Base-by-base conservation (phyloP, 1,140 invertebrate species). In the Eriocheir sinensis region DNA sequence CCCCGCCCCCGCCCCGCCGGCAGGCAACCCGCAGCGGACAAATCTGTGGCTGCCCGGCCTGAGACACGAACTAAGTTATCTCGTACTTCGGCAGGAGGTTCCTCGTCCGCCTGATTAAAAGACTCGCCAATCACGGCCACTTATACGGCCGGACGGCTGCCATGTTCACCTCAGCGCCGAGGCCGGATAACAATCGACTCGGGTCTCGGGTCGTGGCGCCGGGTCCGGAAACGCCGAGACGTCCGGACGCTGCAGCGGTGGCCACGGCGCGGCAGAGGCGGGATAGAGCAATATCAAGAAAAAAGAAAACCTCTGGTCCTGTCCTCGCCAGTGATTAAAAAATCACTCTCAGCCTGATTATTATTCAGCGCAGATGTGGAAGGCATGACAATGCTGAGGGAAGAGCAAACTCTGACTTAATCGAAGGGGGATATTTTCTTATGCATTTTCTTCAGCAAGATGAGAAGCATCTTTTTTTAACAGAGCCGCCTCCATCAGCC, bases 51-150 rank as follows among this genome's bases (percentile, higher is more conserved):
- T 80, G 90, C 72, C 60, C 90, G 81, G n/a, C 38, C 40, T 30
- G 30, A 80, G 40, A 92, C 80, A 80, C 80, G 48, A 92, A 92
- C 91, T 83, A 92, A 92, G 91, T 48, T 92, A 92, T 92, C 80
- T 92, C 48, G 34, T 92, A 83, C 91, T 92, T 92, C 79, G 91
- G 91, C 80, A 92, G 91, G 91, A 92, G 80, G 91, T 44, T 92
- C 40, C 91, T 92, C 91, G 80, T 92, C 27, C 48, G 80, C 36
- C 91, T 92, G 91, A 83, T 92, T 92, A 92, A 83, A 92, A 83
- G 91, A 92, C 72, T 92, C 36, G 91, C 36, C 91, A 40, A 92
- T 92, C 91, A 92, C 91, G 79, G 79, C 79, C 48, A 83, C 91
- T 92, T 92, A 92, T 92, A 83, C 91, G 91, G 91, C 60, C n/a